Evolutionary conservation across 2,797 vertebrate genomes (phyloP).

Genomic region (Eurystomus glaucurus): DNA sequence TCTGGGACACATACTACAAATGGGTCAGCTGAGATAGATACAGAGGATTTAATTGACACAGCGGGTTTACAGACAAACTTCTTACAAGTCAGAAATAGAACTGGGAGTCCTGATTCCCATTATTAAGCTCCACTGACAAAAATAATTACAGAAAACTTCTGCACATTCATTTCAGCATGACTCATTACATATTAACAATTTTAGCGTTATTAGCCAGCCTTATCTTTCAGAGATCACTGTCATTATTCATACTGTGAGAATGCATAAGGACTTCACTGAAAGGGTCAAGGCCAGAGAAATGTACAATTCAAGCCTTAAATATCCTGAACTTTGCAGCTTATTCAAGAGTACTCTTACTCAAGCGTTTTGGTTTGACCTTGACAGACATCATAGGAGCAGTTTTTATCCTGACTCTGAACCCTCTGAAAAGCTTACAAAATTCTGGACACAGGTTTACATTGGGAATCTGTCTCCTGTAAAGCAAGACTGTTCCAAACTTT

Average conservation of each 20-base stretch:
- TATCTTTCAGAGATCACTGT: conserved; percentile 8
- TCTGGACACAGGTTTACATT: neutral
- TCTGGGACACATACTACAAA: neutral
- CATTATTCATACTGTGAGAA: conserved; percentile 3
- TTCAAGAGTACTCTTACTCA: neutral
- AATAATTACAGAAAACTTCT: neutral
- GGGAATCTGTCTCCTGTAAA: neutral
- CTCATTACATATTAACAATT: conserved; percentile 28
- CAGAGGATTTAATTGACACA: neutral
- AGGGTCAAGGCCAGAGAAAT: neutral
- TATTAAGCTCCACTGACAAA: neutral
- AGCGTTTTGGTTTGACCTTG: conserved; percentile 1
- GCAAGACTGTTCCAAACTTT: neutral
- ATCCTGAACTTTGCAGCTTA: neutral
- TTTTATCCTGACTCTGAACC: neutral
- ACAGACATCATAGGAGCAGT: neutral
- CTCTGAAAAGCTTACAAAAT: neutral
- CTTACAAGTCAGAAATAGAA: neutral
- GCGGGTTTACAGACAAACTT: neutral
- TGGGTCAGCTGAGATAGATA: neutral
- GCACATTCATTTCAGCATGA: neutral
- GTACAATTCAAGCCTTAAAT: neutral
- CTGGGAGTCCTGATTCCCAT: neutral
- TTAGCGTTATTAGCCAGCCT: conserved; percentile 2
- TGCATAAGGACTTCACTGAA: neutral